These are phyloP conservation scores for Brachionus sp. DNA, from an alignment of 1,140 invertebrate species.

Conservation along the genomic window DNA sequence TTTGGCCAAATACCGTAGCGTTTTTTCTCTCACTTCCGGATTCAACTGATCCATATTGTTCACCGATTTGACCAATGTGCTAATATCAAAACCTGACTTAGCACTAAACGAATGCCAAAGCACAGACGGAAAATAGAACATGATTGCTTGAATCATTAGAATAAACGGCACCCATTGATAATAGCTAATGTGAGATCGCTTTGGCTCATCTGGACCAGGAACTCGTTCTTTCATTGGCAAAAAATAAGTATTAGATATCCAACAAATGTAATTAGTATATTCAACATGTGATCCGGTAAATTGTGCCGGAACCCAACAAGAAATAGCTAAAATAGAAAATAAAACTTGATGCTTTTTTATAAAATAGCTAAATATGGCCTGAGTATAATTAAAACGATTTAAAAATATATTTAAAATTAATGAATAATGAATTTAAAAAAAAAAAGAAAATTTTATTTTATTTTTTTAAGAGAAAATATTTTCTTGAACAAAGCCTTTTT, in stretches of 20 bases:
- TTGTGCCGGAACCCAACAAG: slow-evolving; percentile 63
- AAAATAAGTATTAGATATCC: slow-evolving; percentile 62
- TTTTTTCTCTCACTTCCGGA: slow-evolving; percentile 54
- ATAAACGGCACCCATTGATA: slow-evolving; percentile 59
- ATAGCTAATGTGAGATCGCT: slow-evolving; percentile 48
- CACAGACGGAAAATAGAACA: slow-evolving; percentile 55
- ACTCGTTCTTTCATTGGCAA: slow-evolving; percentile 48
- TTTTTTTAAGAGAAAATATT: too few species aligned
- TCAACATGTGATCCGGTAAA: slow-evolving; percentile 50
- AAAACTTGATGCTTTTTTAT: not conserved
- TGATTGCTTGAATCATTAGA: slow-evolving; percentile 54
- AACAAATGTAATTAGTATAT: slow-evolving; percentile 58
- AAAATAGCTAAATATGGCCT: not conserved
- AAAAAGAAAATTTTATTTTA: too few species aligned
- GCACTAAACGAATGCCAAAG: slow-evolving; percentile 50
- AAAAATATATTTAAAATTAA: too few species aligned
- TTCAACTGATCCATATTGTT: slow-evolving; percentile 48
- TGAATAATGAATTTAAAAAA: too few species aligned
- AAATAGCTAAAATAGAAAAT: slow-evolving; percentile 64
- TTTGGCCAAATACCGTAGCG: slow-evolving; percentile 57
- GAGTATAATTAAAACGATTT: too few species aligned
- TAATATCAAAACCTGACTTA: slow-evolving; percentile 41
- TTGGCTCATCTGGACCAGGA: slow-evolving; percentile 30
- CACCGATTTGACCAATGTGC: slow-evolving; percentile 26
- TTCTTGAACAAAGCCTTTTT: too few species aligned